A percentile compares a stretch with the other conserved stretches of the same genome.
These are phyloP conservation scores for Myzus persicae DNA, from an alignment of 1,140 invertebrate genomes.

Conservation along the genomic window DNA sequence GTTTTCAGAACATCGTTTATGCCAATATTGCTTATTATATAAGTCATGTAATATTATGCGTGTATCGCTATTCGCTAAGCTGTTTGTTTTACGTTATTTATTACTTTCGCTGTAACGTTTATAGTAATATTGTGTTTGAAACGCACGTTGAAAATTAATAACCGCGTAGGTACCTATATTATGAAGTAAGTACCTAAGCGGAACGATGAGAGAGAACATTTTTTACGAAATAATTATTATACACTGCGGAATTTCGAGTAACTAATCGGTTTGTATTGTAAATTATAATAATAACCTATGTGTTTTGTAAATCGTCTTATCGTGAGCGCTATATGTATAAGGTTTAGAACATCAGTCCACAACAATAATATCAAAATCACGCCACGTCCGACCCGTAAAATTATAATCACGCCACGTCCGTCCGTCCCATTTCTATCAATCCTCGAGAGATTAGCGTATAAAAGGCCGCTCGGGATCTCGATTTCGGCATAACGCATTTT, in stretches of 20 bases:
- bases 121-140: background rate
- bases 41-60: background rate
- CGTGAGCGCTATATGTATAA: background rate
- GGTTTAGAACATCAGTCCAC: background rate
- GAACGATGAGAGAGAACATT: background rate
- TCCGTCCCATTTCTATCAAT: background rate
- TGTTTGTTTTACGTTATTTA: background rate
- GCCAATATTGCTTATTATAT: background rate
- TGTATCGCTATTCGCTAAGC: background rate
- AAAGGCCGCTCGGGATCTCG: background rate
- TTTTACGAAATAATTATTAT: background rate
- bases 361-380: background rate
- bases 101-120: background rate
- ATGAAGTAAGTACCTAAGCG: background rate
- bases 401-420: background rate
- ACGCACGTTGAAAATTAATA: background rate
- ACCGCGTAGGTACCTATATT: too few species aligned
- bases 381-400: background rate
- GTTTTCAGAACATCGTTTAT: background rate
- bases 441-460: background rate
- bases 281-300: too few species aligned
- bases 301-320: background rate
- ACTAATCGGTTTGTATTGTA: background rate
- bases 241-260: background rate
- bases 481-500: slow-evolving; percentile 5